phyloP scores from a whole-genome alignment of 2,113 vertebrate species.

The Phaethon lepturus region DNA sequence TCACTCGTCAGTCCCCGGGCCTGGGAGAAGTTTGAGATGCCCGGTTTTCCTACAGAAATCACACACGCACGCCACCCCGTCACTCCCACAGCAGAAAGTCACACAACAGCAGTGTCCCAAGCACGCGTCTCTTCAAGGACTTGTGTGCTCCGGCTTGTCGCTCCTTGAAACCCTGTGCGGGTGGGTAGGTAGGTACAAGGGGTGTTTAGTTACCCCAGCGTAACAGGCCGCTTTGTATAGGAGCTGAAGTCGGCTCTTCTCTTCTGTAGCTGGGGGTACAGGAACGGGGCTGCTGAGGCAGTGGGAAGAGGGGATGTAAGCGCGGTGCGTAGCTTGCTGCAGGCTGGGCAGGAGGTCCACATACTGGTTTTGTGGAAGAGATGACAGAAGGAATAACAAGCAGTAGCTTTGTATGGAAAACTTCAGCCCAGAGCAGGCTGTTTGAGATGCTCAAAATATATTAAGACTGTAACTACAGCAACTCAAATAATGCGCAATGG shows the following conservation, averaged over 20 bases:
- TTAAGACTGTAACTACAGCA: neutral
- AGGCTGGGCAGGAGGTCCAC: neutral
- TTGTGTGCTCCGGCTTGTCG: fast-evolving
- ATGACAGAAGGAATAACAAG: conserved; percentile 4
- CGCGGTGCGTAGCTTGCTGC: neutral
- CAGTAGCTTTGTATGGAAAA: conserved; percentile 1
- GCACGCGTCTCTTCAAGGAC: fast-evolving
- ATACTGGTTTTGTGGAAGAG: conserved; percentile 18
- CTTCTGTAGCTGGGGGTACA: neutral
- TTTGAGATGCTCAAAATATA: conserved; percentile 27
- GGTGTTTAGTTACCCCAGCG: neutral
- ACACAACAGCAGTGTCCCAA: too few relatives aligned
- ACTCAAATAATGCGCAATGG: neutral
- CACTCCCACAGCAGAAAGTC: neutral
- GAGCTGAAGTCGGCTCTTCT: neutral
- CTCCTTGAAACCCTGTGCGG: neutral
- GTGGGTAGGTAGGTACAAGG: neutral
- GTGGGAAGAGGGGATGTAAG: neutral
- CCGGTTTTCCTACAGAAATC: neutral
- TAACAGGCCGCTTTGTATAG: neutral
- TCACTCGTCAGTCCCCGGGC: neutral
- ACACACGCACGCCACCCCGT: neutral
- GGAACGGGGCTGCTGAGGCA: neutral
- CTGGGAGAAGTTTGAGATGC: neutral
- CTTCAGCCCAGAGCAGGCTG: neutral